phyloP scores from a whole-genome alignment of 2,888 invertebrate genomes.

The Idaea straminata region DNA sequence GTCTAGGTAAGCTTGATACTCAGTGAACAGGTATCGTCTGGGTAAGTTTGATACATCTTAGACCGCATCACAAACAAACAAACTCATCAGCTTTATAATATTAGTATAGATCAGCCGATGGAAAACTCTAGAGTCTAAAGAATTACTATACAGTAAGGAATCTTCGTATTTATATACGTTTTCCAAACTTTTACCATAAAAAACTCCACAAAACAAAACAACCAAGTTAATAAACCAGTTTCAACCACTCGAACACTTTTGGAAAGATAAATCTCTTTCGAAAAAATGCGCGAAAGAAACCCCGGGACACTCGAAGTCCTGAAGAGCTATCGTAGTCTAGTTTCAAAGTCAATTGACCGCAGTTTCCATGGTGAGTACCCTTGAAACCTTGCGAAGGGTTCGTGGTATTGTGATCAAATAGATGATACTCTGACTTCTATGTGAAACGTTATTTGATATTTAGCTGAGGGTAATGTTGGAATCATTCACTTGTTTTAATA shows the following conservation, averaged over 20 bases:
- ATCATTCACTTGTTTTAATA: neutral
- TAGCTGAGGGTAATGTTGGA: neutral
- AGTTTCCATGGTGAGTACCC: neutral
- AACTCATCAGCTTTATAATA: too few relatives aligned
- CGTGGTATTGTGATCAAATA: neutral
- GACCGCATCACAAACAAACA: too few relatives aligned
- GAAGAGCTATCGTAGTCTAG: slow-evolving; percentile 43
- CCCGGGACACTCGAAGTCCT: slow-evolving; percentile 33
- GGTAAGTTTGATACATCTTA: too few relatives aligned
- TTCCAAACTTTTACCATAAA: neutral
- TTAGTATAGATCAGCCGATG: too few relatives aligned
- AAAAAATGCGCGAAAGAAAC: slow-evolving; percentile 32
- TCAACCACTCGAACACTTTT: neutral
- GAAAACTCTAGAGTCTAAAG: too few relatives aligned
- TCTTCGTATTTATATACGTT: too few relatives aligned
- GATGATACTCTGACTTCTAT: neutral
- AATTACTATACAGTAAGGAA: too few relatives aligned
- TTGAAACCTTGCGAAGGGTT: neutral
- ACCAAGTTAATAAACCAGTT: neutral
- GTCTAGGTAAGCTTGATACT: too few relatives aligned
- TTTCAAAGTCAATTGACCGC: slow-evolving; percentile 52
- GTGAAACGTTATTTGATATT: neutral
- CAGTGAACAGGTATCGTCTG: too few relatives aligned
- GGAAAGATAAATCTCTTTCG: slow-evolving; percentile 19
- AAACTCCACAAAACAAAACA: neutral